A percentile compares a stretch with the other conserved stretches of the same genome.
Conservation (phyloP, 2,797 vertebrate genomes). For the Pterois miles region DNA sequence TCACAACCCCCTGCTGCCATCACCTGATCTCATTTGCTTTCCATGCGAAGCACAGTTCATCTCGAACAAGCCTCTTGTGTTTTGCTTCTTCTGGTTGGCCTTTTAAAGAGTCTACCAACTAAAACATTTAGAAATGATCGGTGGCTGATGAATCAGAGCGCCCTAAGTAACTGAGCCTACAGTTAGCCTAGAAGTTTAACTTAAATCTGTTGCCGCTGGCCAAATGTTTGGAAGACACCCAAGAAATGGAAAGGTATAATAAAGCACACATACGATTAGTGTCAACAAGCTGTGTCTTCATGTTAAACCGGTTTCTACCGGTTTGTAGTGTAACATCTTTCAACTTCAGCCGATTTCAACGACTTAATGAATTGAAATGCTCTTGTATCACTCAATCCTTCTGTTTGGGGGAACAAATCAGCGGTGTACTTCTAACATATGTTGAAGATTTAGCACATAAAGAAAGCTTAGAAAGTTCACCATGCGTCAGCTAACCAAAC, state of each 20-base stretch:
- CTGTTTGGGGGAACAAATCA: background rate
- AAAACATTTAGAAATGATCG: background rate
- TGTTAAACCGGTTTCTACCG: background rate
- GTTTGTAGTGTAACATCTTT: background rate
- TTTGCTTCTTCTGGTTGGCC: background rate
- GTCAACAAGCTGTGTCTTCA: background rate
- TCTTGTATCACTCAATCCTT: background rate
- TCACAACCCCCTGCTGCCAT: too few species aligned
- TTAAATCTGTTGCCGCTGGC: background rate
- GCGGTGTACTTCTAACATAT: background rate
- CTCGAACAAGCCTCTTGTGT: too few species aligned
- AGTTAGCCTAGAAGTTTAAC: background rate
- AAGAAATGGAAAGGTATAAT: background rate
- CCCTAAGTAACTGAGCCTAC: background rate
- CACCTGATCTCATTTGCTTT: too few species aligned
- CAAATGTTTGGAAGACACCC: background rate
- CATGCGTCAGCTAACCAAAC: fast-evolving
- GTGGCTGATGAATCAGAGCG: background rate
- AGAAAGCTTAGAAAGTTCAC: background rate
- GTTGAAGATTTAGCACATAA: background rate
- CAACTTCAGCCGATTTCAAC: too few species aligned
- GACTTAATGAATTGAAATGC: background rate
- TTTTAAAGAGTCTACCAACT: background rate
- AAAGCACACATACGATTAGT: background rate
- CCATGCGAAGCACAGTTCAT: too few species aligned